Evolutionary conservation across 2,113 vertebrate species (phyloP), one percentile per base, ranked within the genome.

Genomic region (Anoura caudifer): DNA sequence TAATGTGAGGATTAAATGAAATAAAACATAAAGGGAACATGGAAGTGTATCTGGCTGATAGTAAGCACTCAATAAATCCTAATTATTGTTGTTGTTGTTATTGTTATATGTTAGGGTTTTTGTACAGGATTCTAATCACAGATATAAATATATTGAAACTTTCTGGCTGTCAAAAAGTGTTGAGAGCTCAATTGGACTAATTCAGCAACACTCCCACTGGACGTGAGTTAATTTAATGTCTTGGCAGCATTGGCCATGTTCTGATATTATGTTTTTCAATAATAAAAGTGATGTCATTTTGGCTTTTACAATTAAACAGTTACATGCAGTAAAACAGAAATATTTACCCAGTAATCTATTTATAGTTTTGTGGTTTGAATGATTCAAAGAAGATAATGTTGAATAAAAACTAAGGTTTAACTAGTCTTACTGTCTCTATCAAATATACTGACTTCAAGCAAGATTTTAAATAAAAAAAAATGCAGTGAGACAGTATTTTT

Each of bases 401-500:
- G 72, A 24, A 0, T 59, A 84, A 97, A 83, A 28, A 93, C 3
- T 33, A 67, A 82, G 13, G 17, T 11, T 54, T 94, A 90, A 41
- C 72, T 95, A 87, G 47, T 75, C 59, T 7, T 16, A 65, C 11
- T 92, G 26, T 47, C 38, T 67, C 28, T 69, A 82, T 31, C 50
- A 83, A 75, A 83, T 65, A 47, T 52, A 67, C 2, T 88, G 79
- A 98, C 69, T 13, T 1, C 67, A 96, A 76, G 28, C 47, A 92
- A 50, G 14, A 19, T 69, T 80, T 92, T 95, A 97, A 98, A 88
- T 77, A n/a, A 87, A 77, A 87, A 31, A 61, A 92, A 91, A 70
- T 91, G 94, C 28, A 82, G 31, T 59, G 43, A 45, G 91, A 85
- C 36, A 81, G 52, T 96, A 54, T 90, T 98, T 98, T 96, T 95